A percentile compares a stretch with the other conserved stretches of the same genome.
These are phyloP conservation scores for Agapornis canus DNA, from an alignment of 2,797 vertebrate genomes.

Conservation along the genomic window DNA sequence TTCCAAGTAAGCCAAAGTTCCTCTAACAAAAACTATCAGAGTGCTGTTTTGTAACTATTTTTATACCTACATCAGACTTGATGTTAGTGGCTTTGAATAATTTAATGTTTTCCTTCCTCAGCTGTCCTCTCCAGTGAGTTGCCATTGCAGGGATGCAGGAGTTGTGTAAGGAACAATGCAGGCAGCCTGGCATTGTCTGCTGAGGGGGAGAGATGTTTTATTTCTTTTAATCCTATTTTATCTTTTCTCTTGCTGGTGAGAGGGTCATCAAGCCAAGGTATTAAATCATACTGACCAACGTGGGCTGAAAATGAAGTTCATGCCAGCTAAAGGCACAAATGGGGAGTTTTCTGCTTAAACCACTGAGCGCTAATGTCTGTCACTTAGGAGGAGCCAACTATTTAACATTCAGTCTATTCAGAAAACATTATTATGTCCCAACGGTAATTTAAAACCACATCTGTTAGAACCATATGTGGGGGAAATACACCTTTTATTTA, in stretches of 20 bases:
- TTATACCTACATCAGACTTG: slow-evolving; percentile 78
- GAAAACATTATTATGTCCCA: slow-evolving; percentile 55
- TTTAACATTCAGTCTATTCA: slow-evolving; percentile 45
- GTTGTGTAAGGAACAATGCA: slow-evolving; percentile 54
- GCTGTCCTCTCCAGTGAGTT: slow-evolving; percentile 73
- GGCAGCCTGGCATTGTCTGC: slow-evolving; percentile 18
- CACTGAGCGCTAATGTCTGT: background rate
- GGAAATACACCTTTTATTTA: background rate
- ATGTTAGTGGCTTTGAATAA: slow-evolving; percentile 81
- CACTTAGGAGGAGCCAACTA: slow-evolving; percentile 54
- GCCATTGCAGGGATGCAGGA: slow-evolving; percentile 26
- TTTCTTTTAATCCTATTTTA: slow-evolving; percentile 34
- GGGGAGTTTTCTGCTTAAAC: background rate
- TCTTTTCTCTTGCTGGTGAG: background rate
- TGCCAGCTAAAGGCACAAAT: slow-evolving; percentile 17
- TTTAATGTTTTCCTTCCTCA: slow-evolving; percentile 77
- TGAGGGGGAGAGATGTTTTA: background rate
- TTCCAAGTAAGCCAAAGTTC: slow-evolving; percentile 63
- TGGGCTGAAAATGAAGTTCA: slow-evolving; percentile 13
- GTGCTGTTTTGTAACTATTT: slow-evolving; percentile 79
- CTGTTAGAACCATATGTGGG: slow-evolving; percentile 53
- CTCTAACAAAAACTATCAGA: slow-evolving; percentile 68
- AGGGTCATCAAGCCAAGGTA: slow-evolving; percentile 4
- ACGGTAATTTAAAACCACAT: slow-evolving; percentile 59
- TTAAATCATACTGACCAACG: slow-evolving; percentile 4